Conservation (phyloP, 2,888 invertebrate genomes). For the Diaphora mendica region DNA sequence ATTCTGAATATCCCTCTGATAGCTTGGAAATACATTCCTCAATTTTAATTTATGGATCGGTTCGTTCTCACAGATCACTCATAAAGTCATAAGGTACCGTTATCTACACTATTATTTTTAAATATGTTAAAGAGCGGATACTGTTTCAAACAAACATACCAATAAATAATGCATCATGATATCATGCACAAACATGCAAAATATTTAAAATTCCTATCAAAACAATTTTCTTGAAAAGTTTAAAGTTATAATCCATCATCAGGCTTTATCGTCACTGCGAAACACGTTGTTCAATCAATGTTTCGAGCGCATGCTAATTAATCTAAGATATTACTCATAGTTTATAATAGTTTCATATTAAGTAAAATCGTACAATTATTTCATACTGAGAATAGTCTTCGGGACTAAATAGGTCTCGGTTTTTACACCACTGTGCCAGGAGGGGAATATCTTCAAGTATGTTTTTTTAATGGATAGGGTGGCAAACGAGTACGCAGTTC, state of each 20-base stretch:
- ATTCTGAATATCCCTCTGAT: slow-evolving; percentile 3
- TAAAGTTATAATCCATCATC: too few species aligned
- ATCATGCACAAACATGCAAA: not conserved
- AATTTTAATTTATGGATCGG: not conserved
- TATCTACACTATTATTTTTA: too few species aligned
- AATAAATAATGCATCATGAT: not conserved
- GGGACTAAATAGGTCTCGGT: not conserved
- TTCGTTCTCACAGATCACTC: slow-evolving; percentile 6
- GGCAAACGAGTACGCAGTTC: too few species aligned
- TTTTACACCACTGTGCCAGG: not conserved
- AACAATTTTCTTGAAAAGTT: not conserved
- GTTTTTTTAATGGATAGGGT: too few species aligned
- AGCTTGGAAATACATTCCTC: slow-evolving; percentile 1
- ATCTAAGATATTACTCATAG: not conserved
- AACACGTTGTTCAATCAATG: not conserved
- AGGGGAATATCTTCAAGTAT: not conserved
- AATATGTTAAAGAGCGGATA: not conserved
- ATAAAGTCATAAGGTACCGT: slow-evolving; percentile 5
- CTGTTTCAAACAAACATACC: not conserved
- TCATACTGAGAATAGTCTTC: not conserved
- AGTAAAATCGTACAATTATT: not conserved
- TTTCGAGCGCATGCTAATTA: not conserved
- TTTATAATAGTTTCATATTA: not conserved
- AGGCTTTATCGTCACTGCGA: not conserved
- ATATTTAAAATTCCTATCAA: not conserved